Evolutionary conservation across 2,888 invertebrate genomes (phyloP).

Genomic region (Temnothorax rugatulus): DNA sequence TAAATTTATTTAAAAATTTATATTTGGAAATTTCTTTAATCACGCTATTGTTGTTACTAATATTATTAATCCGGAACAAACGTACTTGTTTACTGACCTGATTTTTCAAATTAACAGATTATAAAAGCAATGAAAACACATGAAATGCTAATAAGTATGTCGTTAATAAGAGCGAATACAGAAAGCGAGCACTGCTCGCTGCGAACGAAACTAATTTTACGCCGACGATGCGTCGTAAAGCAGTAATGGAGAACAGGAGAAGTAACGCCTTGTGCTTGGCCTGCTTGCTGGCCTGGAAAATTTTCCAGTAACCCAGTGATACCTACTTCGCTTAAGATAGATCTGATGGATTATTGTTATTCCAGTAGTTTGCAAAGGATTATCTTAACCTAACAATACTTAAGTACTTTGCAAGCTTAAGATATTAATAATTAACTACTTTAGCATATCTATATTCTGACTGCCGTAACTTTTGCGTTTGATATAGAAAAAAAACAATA

Average conservation of each 20-base stretch:
- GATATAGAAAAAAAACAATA: not conserved
- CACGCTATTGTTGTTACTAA: not conserved
- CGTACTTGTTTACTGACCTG: not conserved
- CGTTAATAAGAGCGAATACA: conserved; percentile 22
- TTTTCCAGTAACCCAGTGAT: conserved; percentile 73
- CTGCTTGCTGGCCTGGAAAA: conserved; percentile 67
- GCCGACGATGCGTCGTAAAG: conserved; percentile 45
- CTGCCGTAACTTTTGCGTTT: not conserved
- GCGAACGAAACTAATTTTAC: conserved; percentile 43
- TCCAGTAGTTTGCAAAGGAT: conserved; percentile 35
- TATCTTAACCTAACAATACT: conserved; percentile 24
- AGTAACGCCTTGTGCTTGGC: conserved; percentile 37
- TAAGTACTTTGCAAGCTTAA: not conserved
- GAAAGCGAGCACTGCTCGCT: conserved; percentile 5
- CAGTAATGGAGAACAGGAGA: conserved; percentile 34
- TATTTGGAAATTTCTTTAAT: conserved; percentile 6
- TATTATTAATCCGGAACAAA: not conserved
- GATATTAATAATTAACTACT: not conserved
- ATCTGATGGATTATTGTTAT: conserved; percentile 46
- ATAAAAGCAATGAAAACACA: not conserved
- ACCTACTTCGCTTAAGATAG: conserved; percentile 59
- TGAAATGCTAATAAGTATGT: conserved; percentile 8
- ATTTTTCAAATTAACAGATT: not conserved
- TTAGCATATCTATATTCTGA: not conserved
- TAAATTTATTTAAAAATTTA: not conserved